phyloP scores from a whole-genome alignment of 2,888 invertebrate genomes.

The Ephialtes manifestator region DNA sequence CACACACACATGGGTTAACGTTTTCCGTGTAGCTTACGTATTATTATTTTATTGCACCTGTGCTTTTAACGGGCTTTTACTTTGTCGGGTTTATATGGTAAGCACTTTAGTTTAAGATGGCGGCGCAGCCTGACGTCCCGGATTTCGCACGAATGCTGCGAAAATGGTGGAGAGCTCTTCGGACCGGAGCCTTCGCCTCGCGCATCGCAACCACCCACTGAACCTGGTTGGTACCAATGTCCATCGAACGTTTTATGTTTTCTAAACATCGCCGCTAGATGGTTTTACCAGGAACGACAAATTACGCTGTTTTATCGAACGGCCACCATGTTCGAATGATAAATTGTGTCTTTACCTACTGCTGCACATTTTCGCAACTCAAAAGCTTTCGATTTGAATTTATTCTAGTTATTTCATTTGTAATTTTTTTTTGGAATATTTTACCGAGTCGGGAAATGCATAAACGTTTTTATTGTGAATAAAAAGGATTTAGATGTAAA shows the following conservation, averaged over 20 bases:
- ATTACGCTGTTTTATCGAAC: not conserved
- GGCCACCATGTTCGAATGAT: not conserved
- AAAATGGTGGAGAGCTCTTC: constrained; percentile 75
- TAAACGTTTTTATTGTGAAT: no score
- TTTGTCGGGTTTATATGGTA: constrained; percentile 5
- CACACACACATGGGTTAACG: no score
- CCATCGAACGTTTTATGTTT: not conserved
- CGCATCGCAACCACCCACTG: constrained; percentile 70
- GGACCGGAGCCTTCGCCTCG: constrained; percentile 65
- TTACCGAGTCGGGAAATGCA: no score
- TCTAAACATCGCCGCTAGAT: constrained; percentile 27
- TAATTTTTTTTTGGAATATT: no score
- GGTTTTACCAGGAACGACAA: not conserved
- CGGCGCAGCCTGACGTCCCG: constrained; percentile 78
- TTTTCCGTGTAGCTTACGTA: not conserved
- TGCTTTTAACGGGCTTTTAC: not conserved
- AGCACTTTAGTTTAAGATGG: constrained; percentile 79
- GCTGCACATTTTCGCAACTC: not conserved
- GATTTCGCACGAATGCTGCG: constrained; percentile 81
- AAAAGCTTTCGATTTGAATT: no score
- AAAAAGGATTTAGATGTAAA: no score
- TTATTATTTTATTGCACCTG: not conserved
- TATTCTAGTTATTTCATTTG: no score
- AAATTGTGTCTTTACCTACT: not conserved
- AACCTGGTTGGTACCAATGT: constrained; percentile 56